Conservation (phyloP, 2,888 invertebrate genomes). For the Dromius quadrimaculatus region DNA sequence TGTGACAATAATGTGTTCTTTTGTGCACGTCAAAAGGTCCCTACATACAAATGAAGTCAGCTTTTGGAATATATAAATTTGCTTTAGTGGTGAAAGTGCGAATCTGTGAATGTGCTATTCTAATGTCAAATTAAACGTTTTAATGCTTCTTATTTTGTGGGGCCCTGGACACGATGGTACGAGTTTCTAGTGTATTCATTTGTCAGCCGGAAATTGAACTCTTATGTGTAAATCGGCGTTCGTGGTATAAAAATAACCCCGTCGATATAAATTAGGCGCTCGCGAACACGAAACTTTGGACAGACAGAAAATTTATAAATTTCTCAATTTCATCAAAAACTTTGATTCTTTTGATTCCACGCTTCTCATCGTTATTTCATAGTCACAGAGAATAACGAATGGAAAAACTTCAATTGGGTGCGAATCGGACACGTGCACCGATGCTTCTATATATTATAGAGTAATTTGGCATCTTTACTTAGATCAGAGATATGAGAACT, state of each 20-base stretch:
- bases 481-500: too few relatives aligned
- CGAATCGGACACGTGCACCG: too few relatives aligned
- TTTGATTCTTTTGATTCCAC: constrained; percentile 13
- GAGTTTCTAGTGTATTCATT: constrained; percentile 40
- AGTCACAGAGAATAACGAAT: too few relatives aligned
- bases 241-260: constrained; percentile 33
- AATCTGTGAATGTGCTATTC: constrained; percentile 42
- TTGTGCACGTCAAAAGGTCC: background rate
- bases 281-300: constrained; percentile 27
- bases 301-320: constrained; percentile 21
- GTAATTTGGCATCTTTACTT: too few relatives aligned
- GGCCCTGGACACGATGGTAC: constrained; percentile 38
- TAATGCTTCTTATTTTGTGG: constrained; percentile 31
- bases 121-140: constrained; percentile 43
- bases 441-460: too few relatives aligned
- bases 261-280: constrained; percentile 33
- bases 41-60: background rate
- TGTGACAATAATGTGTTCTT: constrained; percentile 2
- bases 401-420: too few relatives aligned
- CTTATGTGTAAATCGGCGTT: constrained; percentile 44
- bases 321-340: constrained; percentile 20
- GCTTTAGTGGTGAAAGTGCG: background rate
- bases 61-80: constrained; percentile 2
- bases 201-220: constrained; percentile 51
- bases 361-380: too few relatives aligned